A percentile compares a stretch with the other conserved stretches of the same genome.
These are phyloP conservation scores for Dendrocincla tyrannina DNA, from an alignment of 2,797 vertebrate genomes.

Conservation along the genomic window DNA sequence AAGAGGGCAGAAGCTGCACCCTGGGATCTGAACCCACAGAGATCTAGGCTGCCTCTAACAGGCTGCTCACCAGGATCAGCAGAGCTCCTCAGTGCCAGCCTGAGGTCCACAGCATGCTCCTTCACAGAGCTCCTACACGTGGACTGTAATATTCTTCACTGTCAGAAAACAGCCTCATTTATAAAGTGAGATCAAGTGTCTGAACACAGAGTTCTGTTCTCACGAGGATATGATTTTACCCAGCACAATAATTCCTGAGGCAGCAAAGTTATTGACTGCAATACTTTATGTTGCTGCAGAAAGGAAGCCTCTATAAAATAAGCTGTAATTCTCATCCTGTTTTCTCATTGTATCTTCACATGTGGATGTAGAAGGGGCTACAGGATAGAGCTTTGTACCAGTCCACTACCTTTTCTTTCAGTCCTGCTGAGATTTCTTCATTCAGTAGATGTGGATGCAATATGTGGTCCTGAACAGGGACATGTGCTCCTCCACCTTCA, in stretches of 20 bases:
- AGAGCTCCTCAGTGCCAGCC: not conserved
- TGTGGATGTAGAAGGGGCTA: not conserved
- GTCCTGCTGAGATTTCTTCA: not conserved
- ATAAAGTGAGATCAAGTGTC: constrained; percentile 18
- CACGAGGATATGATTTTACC: not conserved
- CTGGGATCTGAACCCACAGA: not conserved
- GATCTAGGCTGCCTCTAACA: not conserved
- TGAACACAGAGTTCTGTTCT: not conserved
- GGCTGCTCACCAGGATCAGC: not conserved
- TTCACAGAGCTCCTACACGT: not conserved
- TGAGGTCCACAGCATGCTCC: not conserved
- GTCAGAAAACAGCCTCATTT: not conserved
- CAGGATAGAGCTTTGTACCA: not conserved
- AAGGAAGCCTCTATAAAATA: not conserved
- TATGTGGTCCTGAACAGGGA: not conserved
- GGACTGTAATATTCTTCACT: constrained; percentile 9
- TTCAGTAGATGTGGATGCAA: not conserved
- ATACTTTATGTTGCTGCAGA: not conserved
- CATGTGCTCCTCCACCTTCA: not conserved
- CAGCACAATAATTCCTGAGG: not conserved
- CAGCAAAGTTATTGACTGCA: constrained; percentile 3
- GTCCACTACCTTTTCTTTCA: not conserved
- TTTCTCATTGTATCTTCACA: not conserved
- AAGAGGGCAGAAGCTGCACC: not conserved
- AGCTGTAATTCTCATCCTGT: not conserved